Evolutionary conservation across 64 coral and sea anemone genomes (phyloP).

Genomic region (Anthopleura sola): DNA sequence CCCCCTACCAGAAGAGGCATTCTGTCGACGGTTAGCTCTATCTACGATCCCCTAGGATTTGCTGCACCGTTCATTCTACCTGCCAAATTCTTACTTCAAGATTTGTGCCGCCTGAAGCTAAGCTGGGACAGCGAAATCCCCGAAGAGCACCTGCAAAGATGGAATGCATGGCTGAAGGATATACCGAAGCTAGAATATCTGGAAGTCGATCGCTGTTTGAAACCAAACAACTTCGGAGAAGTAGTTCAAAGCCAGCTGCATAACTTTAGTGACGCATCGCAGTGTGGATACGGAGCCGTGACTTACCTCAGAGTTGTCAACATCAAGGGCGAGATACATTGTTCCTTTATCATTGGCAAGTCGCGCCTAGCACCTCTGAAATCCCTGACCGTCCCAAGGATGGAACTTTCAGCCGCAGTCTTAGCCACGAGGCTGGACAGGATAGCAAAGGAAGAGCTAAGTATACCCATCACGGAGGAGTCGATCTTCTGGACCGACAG

Average conservation of each 20-base stretch:
- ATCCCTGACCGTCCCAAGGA: background rate
- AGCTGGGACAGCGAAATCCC: background rate
- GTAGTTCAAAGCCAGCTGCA: background rate
- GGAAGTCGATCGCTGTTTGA: background rate
- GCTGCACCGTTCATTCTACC: background rate
- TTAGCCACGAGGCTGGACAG: background rate
- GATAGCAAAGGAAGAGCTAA: background rate
- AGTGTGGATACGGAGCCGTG: background rate
- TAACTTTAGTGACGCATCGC: background rate
- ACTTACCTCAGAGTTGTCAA: background rate
- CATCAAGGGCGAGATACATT: background rate
- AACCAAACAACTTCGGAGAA: background rate
- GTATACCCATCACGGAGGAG: background rate
- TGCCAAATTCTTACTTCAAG: background rate
- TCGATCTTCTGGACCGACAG: background rate
- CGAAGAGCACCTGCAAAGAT: background rate
- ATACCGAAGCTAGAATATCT: background rate
- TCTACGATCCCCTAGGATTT: background rate
- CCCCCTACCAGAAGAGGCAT: background rate
- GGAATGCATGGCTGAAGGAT: background rate
- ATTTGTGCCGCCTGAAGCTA: background rate
- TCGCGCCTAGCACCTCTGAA: background rate
- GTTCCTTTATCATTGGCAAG: background rate
- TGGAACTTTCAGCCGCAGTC: background rate
- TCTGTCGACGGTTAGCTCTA: background rate